Evolutionary conservation across 1,140 invertebrate genomes (phyloP), one percentile per base, ranked within the genome.

Genomic region (Hormaphis cornu): DNA sequence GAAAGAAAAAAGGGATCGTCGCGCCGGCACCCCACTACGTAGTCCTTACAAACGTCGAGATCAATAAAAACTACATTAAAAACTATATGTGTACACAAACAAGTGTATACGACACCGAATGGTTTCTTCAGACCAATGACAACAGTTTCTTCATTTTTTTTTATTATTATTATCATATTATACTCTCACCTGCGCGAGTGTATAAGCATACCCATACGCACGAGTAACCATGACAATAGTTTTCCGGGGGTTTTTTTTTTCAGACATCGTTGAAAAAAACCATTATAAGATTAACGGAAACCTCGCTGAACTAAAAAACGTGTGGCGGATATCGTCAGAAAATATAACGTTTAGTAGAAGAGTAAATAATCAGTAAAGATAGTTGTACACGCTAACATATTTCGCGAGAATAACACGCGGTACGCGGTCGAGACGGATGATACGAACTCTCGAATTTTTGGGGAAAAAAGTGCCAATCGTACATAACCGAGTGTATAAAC

Each of bases 51-150:
- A 66, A 66, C 50, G 61, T 66, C 30, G 61, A 66, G 61, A 66
- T 66, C 61, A 66, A 66, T 66, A 66, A 66, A 66, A 66, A 42
- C 44, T 14, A 66, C 61, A 66, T 66, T 66, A 66, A 66, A 63
- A 66, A 66, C 59, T 66, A 66, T 66, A 66, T 50, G n/a, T 66
- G 30, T 48, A 48, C 50, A 46, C 30, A 48, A 48, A 48, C 33
- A 66, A 42, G 50, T 44, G 61, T 66, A 44, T 66, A 66, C 59
- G 42, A 48, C 59, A 63, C 61, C 28, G 18, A 66, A 66, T 66
- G 61, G 61, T 66, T 66, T 20, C 44, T 66, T 66, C 42, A 35
- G 20, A 66, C 61, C 61, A 66, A 66, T 66, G 61, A 66, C 42
- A 66, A 42, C 44, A 42, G 42, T 33, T 66, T 33, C 61, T 46